Percentiles rank a stretch among this genome's conserved stretches.
Evolutionary conservation across 2,797 vertebrate species (phyloP).

Genomic region (Peromyscus melanophrys): DNA sequence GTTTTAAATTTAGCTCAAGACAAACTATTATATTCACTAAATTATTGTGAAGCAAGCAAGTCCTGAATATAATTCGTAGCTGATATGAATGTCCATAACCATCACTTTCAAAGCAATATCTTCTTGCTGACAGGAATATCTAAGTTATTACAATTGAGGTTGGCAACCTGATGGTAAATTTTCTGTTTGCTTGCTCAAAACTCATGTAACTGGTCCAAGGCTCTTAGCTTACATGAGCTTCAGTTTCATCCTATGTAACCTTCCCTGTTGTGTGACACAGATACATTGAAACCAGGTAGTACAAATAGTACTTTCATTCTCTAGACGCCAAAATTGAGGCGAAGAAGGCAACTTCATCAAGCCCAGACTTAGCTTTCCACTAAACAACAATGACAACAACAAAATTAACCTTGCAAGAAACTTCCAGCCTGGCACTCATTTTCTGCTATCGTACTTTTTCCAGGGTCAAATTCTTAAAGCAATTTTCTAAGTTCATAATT

Average conservation of each 20-base stretch:
- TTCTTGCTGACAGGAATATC: neutral
- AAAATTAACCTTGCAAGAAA: conserved; percentile 78
- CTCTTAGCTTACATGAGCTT: conserved; percentile 5
- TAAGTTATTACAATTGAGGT: neutral
- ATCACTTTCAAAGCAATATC: neutral
- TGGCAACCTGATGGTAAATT: neutral
- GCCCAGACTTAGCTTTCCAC: conserved; percentile 44
- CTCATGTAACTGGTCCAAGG: neutral
- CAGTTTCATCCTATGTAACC: neutral
- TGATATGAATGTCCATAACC: neutral
- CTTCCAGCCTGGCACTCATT: conserved; percentile 74
- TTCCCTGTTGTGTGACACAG: neutral
- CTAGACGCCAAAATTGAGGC: conserved; percentile 66
- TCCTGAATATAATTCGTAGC: conserved; percentile 35
- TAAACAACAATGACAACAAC: conserved; percentile 69
- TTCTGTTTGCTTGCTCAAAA: neutral
- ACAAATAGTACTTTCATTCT: conserved; percentile 73
- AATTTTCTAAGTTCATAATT: conserved; percentile 85
- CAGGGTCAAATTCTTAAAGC: conserved; percentile 80
- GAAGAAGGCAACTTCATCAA: conserved; percentile 71
- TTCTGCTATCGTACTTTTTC: conserved; percentile 82
- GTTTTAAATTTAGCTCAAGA: conserved; percentile 3
- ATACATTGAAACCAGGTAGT: conserved; percentile 32
- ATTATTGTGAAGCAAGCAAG: conserved; percentile 7
- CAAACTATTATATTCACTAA: conserved; percentile 24